These are phyloP conservation scores for Auanema freiburgensis DNA, from an alignment of 2,888 invertebrate genomes.

Conservation along the genomic window DNA sequence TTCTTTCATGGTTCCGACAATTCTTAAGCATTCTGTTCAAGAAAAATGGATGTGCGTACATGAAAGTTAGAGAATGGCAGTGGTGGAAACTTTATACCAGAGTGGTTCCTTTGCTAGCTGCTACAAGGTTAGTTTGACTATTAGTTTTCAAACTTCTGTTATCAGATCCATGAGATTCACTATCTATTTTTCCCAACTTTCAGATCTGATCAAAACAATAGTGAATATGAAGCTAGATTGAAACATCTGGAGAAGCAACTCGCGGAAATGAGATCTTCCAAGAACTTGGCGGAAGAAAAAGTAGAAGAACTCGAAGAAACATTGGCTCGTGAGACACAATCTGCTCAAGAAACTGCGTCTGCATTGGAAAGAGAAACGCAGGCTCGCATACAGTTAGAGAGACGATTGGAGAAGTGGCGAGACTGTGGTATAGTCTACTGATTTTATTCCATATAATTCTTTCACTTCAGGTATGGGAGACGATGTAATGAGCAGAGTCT, in stretches of 20 bases:
- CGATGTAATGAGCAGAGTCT: conserved; percentile 16
- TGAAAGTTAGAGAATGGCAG: conserved; percentile 74
- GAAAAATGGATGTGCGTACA: conserved; percentile 39
- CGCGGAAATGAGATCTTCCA: conserved; percentile 29
- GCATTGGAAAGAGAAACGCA: conserved; percentile 29
- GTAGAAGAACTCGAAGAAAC: conserved; percentile 19
- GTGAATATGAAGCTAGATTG: conserved; percentile 39
- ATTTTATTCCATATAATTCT: too few relatives aligned
- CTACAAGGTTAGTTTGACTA: conserved; percentile 70
- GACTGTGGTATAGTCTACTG: conserved; percentile 8
- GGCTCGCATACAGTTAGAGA: conserved; percentile 28
- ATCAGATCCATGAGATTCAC: not conserved
- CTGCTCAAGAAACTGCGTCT: conserved; percentile 9
- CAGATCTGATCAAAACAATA: conserved; percentile 37
- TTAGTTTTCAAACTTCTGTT: not conserved
- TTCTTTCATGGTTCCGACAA: not conserved
- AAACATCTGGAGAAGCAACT: conserved; percentile 34
- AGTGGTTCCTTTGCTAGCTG: conserved; percentile 79
- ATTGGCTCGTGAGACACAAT: conserved; percentile 14
- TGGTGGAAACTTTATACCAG: conserved; percentile 94
- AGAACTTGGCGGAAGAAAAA: conserved; percentile 22
- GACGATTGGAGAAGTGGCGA: conserved; percentile 17
- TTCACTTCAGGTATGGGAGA: conserved; percentile 10
- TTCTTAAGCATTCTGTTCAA: conserved; percentile 16
- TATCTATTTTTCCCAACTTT: too few relatives aligned